Evolutionary conservation across 2,113 vertebrate species (phyloP), one percentile per base, ranked within the genome.

Genomic region (Gobio gobio): DNA sequence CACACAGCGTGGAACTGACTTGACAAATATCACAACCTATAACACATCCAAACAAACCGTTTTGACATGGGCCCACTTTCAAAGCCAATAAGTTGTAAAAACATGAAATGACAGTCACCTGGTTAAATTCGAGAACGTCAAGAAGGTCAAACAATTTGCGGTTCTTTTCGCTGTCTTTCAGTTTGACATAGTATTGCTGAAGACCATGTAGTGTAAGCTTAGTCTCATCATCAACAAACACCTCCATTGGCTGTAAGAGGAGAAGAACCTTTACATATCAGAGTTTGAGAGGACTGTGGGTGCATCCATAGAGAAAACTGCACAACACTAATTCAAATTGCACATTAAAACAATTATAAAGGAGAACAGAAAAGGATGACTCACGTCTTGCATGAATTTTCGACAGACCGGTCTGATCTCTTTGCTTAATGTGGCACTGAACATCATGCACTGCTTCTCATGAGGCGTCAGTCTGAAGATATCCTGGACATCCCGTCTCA

Each of bases 361-460:
- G 54, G 29, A 63, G 47, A 9, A 51, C 1, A 18, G 7, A 36
- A 66, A 20, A 82, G n/a, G 2, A 13, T 59, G 68, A 96, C 96
- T 96, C 87, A 97, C 96, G 47, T 97, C 96, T 86, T 97, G 96
- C 96, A 97, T 97, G 93, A 97, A 97, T 90, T 97, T 97, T 92
- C 96, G 94, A 90, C 96, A 97, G 85, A 97, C 96, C 0, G 96
- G 96, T 14, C 96, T 94, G 90, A 97, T 95, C 86, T 97, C 96
- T 90, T 96, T 97, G 94, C 96, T 96, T 80, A 97, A 90, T 0
- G 96, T 97, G 73, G 96, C 96, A 0, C 96, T 97, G 93, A 97
- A 97, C 96, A 97, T 97, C 96, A 97, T 97, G 87, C 96, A 96
- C 89, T 97, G 96, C 87, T 97, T 97, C 93, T 97, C 96, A 0